phyloP scores from a whole-genome alignment of 2,113 vertebrate species.

The Siniperca chuatsi region DNA sequence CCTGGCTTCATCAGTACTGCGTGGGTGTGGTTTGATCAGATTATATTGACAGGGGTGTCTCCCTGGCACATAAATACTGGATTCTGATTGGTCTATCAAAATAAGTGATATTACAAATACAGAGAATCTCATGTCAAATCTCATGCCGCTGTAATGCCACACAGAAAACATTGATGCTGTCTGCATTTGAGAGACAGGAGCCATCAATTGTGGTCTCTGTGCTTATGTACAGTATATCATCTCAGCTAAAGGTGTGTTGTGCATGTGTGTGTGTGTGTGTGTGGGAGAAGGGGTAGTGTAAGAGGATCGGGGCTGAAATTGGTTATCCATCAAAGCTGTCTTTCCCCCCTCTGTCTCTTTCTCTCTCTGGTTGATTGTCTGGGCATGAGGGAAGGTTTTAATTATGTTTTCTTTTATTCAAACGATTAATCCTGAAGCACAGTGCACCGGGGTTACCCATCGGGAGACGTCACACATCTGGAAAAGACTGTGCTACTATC shows the following conservation, averaged over 20 bases:
- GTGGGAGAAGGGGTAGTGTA: not conserved
- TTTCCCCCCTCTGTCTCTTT: slow-evolving; percentile 2
- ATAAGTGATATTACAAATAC: not conserved
- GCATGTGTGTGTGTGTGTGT: slow-evolving; percentile 8
- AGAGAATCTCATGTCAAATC: not conserved
- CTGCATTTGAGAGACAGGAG: slow-evolving; percentile 61
- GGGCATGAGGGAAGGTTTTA: slow-evolving; percentile 70
- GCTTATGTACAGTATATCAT: slow-evolving; percentile 51
- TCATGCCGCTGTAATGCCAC: not conserved
- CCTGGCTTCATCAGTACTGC: not conserved
- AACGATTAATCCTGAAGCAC: slow-evolving; percentile 75
- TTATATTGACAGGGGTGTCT: not conserved
- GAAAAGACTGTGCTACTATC: slow-evolving; percentile 50
- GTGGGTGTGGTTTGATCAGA: not conserved
- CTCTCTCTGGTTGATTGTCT: slow-evolving; percentile 68
- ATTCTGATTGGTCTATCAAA: not conserved
- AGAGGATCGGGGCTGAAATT: slow-evolving; percentile 9
- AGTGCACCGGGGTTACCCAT: slow-evolving; percentile 62
- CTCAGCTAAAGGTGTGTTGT: slow-evolving; percentile 50
- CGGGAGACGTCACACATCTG: slow-evolving; percentile 74
- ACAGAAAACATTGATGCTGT: slow-evolving; percentile 34
- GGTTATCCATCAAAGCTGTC: slow-evolving; percentile 65
- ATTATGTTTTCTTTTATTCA: slow-evolving; percentile 79
- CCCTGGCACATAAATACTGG: not conserved
- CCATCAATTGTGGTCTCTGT: slow-evolving; percentile 63